Base-by-base conservation (phyloP, 2,113 vertebrate genomes). In the Meles meles region DNA sequence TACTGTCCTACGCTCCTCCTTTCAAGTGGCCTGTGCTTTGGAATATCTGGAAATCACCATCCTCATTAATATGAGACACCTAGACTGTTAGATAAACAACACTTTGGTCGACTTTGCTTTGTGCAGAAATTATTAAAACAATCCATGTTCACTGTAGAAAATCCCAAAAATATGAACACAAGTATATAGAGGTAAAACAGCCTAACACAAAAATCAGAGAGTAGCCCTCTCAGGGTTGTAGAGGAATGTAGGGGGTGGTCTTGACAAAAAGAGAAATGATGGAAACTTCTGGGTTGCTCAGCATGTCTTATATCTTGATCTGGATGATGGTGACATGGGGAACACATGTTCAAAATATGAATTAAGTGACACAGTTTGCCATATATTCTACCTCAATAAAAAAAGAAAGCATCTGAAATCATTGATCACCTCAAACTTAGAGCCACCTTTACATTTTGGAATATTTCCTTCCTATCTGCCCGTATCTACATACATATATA, bases 211-310 rank as follows among this genome's bases (percentile, higher is more conserved):
- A 10, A 87, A 37, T 34, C 21, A 79, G 44, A 86, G 1, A 20
- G 37, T 21, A 37, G 27, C 2, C 31, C 7, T 25, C 47, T 76
- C 23, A 4, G 39, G 6, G 3, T 0, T 25, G 3, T 10, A 47
- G 57, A 72, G 47, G 59, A n/a, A 14, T 29, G 17, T 13, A 29
- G 23, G 10, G 6, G 5, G 13, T 6, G 14, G 12, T 27, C 10
- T 0, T n/a, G 44, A 25, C 4, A 3, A 44, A 18, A 57, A 44
- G 44, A 29, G 44, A 29, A 71, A 14, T 1, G 0, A 8, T 0
- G 1, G 2, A 59, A 31, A 8, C n/a, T 83, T 89, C 12, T 59
- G 29, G 42, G 34, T 23, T 34, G 18, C 18, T 55, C 12, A 10
- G 1, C 18, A 39, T 47, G 61, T 27, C 37, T 82, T 63, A 17